Evolutionary conservation across 2,113 vertebrate genomes (phyloP).

Genomic region (Ariopsis seemanni): DNA sequence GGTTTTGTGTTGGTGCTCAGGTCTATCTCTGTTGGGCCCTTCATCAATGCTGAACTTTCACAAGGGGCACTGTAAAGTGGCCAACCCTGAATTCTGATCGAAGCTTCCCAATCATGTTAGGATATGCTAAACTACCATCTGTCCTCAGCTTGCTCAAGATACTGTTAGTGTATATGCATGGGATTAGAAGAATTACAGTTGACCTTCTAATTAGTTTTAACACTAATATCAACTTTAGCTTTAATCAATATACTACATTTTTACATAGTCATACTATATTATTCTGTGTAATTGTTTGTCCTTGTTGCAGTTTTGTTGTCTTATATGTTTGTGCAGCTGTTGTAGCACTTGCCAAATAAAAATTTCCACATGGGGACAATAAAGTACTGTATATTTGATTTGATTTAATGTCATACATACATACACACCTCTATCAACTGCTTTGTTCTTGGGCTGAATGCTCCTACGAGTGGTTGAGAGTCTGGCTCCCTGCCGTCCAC

Average conservation of each 20-base stretch:
- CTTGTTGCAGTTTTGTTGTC: no score
- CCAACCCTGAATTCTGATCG: background rate
- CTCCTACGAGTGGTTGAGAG: conserved; percentile 93
- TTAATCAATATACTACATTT: background rate
- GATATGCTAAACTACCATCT: background rate
- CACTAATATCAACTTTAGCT: background rate
- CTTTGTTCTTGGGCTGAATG: conserved; percentile 92
- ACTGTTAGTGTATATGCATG: background rate
- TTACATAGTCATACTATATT: no score
- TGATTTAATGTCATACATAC: conserved; percentile 15
- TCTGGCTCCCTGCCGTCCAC: conserved; percentile 83
- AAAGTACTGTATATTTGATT: no score
- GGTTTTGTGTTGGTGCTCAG: background rate
- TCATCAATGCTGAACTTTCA: background rate
- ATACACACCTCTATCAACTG: conserved; percentile 74
- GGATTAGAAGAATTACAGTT: background rate
- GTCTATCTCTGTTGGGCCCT: background rate
- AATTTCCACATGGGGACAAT: no score
- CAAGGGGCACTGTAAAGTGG: background rate
- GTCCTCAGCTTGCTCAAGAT: background rate
- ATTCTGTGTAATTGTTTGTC: no score
- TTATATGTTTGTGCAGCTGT: no score
- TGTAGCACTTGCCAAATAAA: no score
- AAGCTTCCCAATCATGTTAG: background rate
- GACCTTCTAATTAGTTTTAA: background rate